Conservation (phyloP, 2,888 invertebrate species). For the Phragmatobia fuliginosa region DNA sequence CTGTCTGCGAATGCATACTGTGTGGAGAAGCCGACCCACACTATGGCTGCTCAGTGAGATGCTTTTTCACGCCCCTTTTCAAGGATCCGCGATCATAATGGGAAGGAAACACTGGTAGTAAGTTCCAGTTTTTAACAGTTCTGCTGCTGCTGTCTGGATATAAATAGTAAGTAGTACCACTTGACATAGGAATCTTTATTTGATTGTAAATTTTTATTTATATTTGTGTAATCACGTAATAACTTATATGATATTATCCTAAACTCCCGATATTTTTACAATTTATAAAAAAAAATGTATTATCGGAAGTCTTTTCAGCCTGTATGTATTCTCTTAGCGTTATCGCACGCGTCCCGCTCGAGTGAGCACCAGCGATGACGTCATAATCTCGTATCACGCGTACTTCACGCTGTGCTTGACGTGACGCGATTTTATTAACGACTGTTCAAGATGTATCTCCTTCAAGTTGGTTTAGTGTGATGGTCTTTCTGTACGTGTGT, state of each 20-base stretch:
- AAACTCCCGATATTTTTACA: neutral
- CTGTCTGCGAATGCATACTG: no score
- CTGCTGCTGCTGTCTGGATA: no score
- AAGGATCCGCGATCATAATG: no score
- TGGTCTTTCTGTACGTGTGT: slow-evolving; percentile 31
- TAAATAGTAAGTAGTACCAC: no score
- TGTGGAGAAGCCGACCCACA: no score
- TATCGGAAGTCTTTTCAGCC: neutral
- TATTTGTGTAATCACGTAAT: neutral
- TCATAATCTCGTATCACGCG: slow-evolving; percentile 68
- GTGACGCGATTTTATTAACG: slow-evolving; percentile 66
- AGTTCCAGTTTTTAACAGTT: no score
- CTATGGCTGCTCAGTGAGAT: no score
- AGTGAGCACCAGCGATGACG: slow-evolving; percentile 73
- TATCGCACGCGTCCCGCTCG: slow-evolving; percentile 67
- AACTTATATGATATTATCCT: neutral
- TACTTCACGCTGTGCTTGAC: slow-evolving; percentile 57
- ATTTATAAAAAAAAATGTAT: neutral
- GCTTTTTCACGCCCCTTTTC: no score
- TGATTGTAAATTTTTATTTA: neutral
- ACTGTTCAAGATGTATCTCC: slow-evolving; percentile 33
- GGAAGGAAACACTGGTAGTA: no score
- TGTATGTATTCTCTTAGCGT: slow-evolving; percentile 48
- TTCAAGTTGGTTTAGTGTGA: slow-evolving; percentile 21
- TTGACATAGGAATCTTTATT: neutral